These are phyloP conservation scores for Bombyx mandarina DNA, from an alignment of 1,140 invertebrate species.

Conservation along the genomic window DNA sequence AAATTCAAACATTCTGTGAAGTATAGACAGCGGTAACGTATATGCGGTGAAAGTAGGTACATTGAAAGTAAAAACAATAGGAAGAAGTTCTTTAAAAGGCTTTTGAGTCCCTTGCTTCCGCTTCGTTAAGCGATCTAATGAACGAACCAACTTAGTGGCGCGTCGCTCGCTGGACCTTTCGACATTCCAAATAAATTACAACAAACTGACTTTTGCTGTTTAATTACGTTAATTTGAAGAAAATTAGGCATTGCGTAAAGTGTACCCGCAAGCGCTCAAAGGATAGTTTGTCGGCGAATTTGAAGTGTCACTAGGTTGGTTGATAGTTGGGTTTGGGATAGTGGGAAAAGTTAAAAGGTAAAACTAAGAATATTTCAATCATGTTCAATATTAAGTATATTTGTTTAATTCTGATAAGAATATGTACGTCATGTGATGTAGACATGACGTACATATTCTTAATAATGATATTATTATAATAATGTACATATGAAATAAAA, in stretches of 20 bases:
- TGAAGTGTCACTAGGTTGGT: neutral
- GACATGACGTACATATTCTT: neutral
- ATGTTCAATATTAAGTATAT: no score
- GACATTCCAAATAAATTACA: neutral
- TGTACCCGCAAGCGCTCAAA: no score
- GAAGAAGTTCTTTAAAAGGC: constrained; percentile 6
- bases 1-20: no score
- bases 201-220: no score
- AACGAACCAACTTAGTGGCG: constrained; percentile 1
- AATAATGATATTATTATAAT: no score
- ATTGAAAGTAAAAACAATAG: constrained; percentile 4
- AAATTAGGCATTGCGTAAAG: neutral
- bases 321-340: neutral
- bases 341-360: no score
- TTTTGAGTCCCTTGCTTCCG: constrained; percentile 4
- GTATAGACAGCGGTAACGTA: neutral
- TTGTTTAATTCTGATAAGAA: no score
- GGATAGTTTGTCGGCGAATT: no score
- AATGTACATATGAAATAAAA: no score
- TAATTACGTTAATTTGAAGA: neutral
- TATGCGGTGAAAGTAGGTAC: neutral
- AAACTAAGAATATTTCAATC: no score
- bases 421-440: no score
- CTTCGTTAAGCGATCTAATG: constrained; percentile 5
- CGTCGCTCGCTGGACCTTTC: neutral